Base-by-base conservation (phyloP, 2,113 vertebrate species). In the Sebastes fasciatus region DNA sequence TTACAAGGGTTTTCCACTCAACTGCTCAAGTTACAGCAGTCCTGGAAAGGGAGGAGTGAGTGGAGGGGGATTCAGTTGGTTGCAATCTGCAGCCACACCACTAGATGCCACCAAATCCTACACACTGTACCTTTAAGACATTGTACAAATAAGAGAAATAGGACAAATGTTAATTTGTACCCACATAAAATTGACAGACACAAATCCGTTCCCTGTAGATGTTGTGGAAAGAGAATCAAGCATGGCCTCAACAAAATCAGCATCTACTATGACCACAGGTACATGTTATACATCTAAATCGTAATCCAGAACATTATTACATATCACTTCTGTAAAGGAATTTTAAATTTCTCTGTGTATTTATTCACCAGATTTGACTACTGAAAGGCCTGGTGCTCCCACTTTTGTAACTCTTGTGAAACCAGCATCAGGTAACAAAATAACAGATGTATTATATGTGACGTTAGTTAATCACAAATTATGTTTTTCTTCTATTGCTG, bases 161-260 rank as follows among this genome's bases (percentile, higher is more conserved):
- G 1, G 3, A 3, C 5, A 19, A 4, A 5, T 60, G 2, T 13
- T 13, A 1, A 14, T 23, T 66, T 48, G 43, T 14, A 48, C 45
- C 23, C 6, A 19, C 10, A 45, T 5, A 2, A 49, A 61, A 46
- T 2, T 57, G 14, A 26, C 49, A 23, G n/a, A 5, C 11, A 4
- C 13, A 65, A 51, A 16, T 71, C 2, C 0, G 0, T 61, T 3
- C 72, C 5, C 40, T 74, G 26, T n/a, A 82, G 79, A 68, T 68
- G 26, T 51, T 75, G 54, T 68, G 54, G 4, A 13, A 62, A 63
- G 0, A 19, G 74, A 77, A 14, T 63, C 64, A 8, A 11, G 1
- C 21, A 16, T 0, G 8, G 1, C 1, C 12, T 3, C 7, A 1
- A 26, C 5, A n/a, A 40, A 5, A 1, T 0, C 57, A n/a, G 1